Evolutionary conservation across 35 echinoderm and acorn worm species (phyloP), one percentile per base, ranked within the genome.

Genomic region (Eucidaris tribuloides): DNA sequence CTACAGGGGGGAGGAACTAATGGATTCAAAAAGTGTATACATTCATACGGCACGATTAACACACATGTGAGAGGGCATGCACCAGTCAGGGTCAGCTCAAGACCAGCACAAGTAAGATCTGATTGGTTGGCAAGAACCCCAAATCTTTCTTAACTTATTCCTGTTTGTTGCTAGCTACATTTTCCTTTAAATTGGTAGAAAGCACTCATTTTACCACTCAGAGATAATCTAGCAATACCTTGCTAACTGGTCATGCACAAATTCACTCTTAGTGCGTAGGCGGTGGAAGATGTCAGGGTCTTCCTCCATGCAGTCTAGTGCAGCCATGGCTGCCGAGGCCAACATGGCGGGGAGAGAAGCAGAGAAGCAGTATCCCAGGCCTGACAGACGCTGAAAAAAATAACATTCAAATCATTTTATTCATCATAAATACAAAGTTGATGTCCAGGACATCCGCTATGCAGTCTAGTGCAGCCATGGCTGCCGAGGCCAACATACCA

Each of bases 331-430:
- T 30, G 95, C 86, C 45, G 95, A 71, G 9, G 90, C 95, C 18
- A 93, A 58, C 83, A 98, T 71, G 9, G 95, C 90, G 19, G 95
- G 95, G 1, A 98, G 90, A 17, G 95, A 98, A 22, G 95, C 95
- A 32, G 95, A 98, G 59, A 98, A 98, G 83, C 95, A 98, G 58
- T 98, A 98, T 3, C 95, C 95, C 43, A 93, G 81, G 14, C 95
- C 95, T 17, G 90, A 92, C 41, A 98, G 54, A 50, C 82, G 68
- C 95, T 97, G 89, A 6, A 74, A 82, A 37, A 52, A 33, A 38
- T 38, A 37, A 11, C 66, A 72, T 25, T 72, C 24, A 24, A 59
- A 59, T 24, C 18, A 0, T 20, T n/a, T 24, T 59, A 7, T 54
- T 54, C n/a, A n/a, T 0, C n/a, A 54, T 17, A 54, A 17, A n/a